phyloP scores from a whole-genome alignment of 2,797 vertebrate genomes.

The Sebastes dallii region DNA sequence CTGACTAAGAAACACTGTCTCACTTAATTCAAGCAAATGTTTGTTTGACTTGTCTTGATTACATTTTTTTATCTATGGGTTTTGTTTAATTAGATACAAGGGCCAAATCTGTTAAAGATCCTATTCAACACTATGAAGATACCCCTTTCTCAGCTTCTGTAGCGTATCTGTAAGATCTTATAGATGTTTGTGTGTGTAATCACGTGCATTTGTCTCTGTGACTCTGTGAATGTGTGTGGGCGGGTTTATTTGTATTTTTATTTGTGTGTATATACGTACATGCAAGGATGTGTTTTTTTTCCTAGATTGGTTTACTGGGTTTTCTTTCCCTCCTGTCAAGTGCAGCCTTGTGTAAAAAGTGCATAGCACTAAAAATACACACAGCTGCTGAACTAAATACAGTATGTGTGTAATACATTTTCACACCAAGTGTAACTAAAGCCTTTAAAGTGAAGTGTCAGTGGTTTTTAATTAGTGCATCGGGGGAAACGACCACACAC shows the following conservation, averaged over 20 bases:
- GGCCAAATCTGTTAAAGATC: not conserved
- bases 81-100: conserved; percentile 17
- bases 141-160: not conserved
- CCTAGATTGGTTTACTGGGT: not conserved
- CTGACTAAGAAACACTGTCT: not conserved
- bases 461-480: conserved; percentile 27
- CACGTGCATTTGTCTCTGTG: not conserved
- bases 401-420: not conserved
- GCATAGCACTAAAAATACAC: not conserved
- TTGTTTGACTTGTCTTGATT: not conserved
- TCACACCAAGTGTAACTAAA: conserved; percentile 3
- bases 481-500: conserved; percentile 6
- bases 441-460: not conserved
- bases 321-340: not conserved
- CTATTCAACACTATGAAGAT: not conserved
- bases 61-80: not conserved
- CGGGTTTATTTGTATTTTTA: not conserved
- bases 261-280: not conserved
- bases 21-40: conserved; percentile 10
- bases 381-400: not conserved
- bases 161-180: not conserved
- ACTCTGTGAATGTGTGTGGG: not conserved
- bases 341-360: not conserved
- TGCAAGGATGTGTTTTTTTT: not conserved
- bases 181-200: not conserved